Evolutionary conservation across 2,888 invertebrate species (phyloP).

Genomic region (Endotricha flammealis): DNA sequence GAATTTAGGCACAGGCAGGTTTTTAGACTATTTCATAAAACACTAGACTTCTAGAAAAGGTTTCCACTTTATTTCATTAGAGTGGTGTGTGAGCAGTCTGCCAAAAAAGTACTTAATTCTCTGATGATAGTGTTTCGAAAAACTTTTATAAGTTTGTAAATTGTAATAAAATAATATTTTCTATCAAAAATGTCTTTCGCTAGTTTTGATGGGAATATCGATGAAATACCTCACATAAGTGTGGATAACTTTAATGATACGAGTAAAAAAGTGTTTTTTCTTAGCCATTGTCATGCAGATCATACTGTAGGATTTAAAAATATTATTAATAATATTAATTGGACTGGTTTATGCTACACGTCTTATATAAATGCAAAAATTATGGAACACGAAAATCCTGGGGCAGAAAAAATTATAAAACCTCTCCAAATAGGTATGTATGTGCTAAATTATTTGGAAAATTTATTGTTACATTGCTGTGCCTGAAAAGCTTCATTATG

Average conservation of each 20-base stretch:
- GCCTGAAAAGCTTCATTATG: neutral
- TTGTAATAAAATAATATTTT: no score
- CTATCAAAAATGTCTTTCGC: neutral
- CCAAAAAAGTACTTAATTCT: no score
- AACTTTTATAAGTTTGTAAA: no score
- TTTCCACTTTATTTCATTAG: no score
- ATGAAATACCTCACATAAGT: slow-evolving; percentile 79
- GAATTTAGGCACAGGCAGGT: no score
- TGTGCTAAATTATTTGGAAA: neutral
- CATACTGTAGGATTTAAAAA: slow-evolving; percentile 76
- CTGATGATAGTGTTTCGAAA: no score
- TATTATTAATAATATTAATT: slow-evolving; percentile 16
- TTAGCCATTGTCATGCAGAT: slow-evolving; percentile 82
- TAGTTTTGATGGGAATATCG: slow-evolving; percentile 74
- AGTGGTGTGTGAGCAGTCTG: no score
- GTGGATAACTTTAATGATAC: slow-evolving; percentile 78
- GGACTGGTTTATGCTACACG: slow-evolving; percentile 21
- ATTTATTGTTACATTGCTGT: neutral
- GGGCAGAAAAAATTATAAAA: slow-evolving; percentile 27
- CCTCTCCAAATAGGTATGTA: slow-evolving; percentile 37
- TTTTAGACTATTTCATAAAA: no score
- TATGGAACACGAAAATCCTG: slow-evolving; percentile 3
- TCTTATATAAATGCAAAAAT: slow-evolving; percentile 12
- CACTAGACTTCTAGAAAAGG: no score
- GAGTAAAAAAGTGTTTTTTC: slow-evolving; percentile 74